Evolutionary conservation across 2,113 vertebrate genomes (phyloP).

Genomic region (Lophotis ruficrista): DNA sequence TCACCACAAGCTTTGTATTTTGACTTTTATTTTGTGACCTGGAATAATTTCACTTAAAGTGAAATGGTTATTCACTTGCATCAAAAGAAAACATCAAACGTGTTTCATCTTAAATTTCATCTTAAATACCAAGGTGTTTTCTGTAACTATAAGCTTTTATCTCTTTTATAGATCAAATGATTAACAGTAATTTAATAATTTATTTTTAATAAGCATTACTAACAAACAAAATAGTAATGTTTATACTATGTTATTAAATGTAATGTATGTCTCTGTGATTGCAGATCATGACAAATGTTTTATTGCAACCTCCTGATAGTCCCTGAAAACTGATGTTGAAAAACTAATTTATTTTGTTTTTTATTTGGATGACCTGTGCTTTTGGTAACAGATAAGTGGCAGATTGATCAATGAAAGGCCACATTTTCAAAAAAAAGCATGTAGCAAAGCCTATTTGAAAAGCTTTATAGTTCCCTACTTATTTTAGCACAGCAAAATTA

Average conservation of each 20-base stretch:
- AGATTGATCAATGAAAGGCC: neutral
- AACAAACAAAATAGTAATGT: neutral
- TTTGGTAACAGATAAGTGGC: neutral
- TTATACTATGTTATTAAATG: neutral
- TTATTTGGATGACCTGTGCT: neutral
- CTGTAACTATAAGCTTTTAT: neutral
- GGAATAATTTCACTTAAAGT: neutral
- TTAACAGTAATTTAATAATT: neutral
- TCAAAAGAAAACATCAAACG: neutral
- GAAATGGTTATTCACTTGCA: neutral
- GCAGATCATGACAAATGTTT: neutral
- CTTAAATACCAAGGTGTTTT: neutral
- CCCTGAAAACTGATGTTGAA: neutral
- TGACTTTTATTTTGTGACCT: neutral
- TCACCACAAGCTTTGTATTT: neutral
- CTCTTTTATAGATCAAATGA: neutral
- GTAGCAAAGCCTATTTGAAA: neutral
- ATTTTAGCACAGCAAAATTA: neutral
- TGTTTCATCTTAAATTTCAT: neutral
- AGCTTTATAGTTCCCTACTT: neutral
- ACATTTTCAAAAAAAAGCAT: neutral
- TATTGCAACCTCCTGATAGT: neutral
- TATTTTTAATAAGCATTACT: neutral
- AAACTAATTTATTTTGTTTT: neutral
- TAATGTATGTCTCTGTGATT: neutral